These are phyloP conservation scores for Erpornis zantholeuca DNA, from an alignment of 2,113 vertebrate species.

Conservation along the genomic window DNA sequence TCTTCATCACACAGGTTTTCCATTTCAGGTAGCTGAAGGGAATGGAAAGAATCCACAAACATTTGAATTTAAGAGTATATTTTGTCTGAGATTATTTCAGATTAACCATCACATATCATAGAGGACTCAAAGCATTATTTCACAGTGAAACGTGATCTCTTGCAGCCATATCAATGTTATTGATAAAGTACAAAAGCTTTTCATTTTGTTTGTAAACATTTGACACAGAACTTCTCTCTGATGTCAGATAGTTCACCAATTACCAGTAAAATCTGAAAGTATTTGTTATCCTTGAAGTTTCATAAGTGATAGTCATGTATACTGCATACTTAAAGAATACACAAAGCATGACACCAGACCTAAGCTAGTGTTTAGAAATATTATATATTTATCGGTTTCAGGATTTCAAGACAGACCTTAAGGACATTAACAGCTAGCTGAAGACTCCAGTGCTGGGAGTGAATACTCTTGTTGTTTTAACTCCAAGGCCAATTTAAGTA, in stretches of 20 bases:
- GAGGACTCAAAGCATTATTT: background rate
- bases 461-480: background rate
- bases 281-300: background rate
- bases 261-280: background rate
- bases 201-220: background rate
- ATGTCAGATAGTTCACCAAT: background rate
- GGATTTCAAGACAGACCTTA: background rate
- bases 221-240: background rate
- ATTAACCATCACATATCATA: background rate
- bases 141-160: background rate
- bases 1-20: background rate
- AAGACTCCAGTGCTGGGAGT: background rate
- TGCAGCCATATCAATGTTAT: background rate
- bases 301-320: fast-evolving
- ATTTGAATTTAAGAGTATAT: background rate
- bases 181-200: background rate
- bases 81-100: background rate
- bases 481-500: background rate
- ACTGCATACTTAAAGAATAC: background rate
- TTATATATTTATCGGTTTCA: background rate
- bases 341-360: background rate
- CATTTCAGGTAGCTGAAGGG: background rate
- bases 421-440: background rate
- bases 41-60: background rate
- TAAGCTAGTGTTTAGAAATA: background rate